A percentile compares a stretch with the other conserved stretches of the same genome.
Evolutionary conservation across 2,888 invertebrate species (phyloP).

Genomic region (Therioaphis trifolii): DNA sequence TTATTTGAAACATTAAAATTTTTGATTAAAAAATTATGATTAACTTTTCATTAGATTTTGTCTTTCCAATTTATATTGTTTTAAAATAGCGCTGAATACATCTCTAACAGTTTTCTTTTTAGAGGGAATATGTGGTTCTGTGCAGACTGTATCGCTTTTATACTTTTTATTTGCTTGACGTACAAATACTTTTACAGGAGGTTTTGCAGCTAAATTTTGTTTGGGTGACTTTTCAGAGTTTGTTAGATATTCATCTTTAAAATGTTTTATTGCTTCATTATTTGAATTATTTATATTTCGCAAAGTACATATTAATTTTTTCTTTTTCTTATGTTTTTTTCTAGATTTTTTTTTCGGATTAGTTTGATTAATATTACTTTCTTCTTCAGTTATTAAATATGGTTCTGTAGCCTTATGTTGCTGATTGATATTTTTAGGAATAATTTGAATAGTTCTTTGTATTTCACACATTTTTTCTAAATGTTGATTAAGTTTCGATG

Average conservation of each 20-base stretch:
- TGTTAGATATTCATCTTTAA: neutral
- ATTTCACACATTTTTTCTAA: neutral
- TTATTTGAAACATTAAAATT: too few species aligned
- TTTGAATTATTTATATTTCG: neutral
- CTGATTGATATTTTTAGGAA: neutral
- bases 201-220: neutral
- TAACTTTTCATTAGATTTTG: too few species aligned
- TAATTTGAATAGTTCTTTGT: neutral
- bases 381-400: neutral
- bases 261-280: neutral
- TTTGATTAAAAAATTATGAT: too few species aligned
- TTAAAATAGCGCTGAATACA: constrained; percentile 15
- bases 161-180: constrained; percentile 17
- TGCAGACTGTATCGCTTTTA: neutral
- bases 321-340: constrained; percentile 32
- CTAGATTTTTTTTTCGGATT: constrained; percentile 6
- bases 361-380: neutral
- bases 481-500: neutral
- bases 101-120: constrained; percentile 18
- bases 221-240: neutral
- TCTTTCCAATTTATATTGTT: constrained; percentile 32
- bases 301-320: neutral
- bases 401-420: neutral
- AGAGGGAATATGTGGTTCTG: neutral
- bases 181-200: constrained; percentile 12